phyloP scores from a whole-genome alignment of 2,888 invertebrate genomes.

The Steinernema scapterisci region DNA sequence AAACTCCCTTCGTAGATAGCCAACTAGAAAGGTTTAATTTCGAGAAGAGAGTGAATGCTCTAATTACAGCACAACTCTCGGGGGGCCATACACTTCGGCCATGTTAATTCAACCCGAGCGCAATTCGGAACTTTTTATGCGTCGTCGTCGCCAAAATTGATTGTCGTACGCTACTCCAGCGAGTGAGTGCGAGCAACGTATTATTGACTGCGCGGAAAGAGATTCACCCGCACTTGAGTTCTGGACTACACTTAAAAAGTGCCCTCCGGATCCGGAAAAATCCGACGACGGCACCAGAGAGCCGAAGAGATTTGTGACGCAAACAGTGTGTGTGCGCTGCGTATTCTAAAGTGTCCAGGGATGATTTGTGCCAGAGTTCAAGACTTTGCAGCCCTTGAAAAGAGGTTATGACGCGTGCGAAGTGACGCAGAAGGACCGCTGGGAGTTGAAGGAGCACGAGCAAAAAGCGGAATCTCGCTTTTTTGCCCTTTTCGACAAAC shows the following conservation, averaged over 20 bases:
- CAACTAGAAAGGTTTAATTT: slow-evolving; percentile 24
- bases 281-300: too few relatives aligned
- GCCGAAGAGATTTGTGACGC: not conserved
- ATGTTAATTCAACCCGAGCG: slow-evolving; percentile 30
- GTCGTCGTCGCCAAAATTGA: not conserved
- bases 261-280: too few relatives aligned
- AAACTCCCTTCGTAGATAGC: slow-evolving; percentile 4
- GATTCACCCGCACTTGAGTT: slow-evolving; percentile 7
- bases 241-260: not conserved
- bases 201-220: not conserved
- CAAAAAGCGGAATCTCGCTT: not conserved
- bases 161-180: slow-evolving; percentile 15
- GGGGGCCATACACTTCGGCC: slow-evolving; percentile 14
- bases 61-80: slow-evolving; percentile 23
- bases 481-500: not conserved
- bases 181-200: not conserved
- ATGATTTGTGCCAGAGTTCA: slow-evolving; percentile 26
- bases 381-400: not conserved
- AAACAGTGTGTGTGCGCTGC: not conserved
- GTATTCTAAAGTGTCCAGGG: slow-evolving; percentile 1
- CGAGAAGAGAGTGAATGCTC: not conserved
- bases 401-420: not conserved
- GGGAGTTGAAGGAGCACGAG: not conserved
- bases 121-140: slow-evolving; percentile 17
- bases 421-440: slow-evolving; percentile 3